phyloP scores from a whole-genome alignment of 1,140 invertebrate species.

The Reticulitermes speratus region DNA sequence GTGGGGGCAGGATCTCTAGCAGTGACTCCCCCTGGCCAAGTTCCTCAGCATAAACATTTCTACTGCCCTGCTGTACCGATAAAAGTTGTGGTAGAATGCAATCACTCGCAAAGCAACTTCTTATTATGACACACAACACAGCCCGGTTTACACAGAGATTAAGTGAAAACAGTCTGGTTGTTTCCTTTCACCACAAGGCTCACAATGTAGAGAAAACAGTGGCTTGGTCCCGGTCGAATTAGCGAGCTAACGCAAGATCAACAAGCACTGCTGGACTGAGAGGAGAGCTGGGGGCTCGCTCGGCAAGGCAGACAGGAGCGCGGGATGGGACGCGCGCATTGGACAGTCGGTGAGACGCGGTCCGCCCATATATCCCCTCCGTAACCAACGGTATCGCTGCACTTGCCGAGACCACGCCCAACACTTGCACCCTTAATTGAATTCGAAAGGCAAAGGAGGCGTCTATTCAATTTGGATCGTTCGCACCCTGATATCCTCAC shows the following conservation, averaged over 20 bases:
- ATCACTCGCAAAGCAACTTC: slow-evolving; percentile 32
- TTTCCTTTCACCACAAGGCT: slow-evolving; percentile 42
- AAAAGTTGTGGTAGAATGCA: neutral
- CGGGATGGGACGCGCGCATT: slow-evolving; percentile 25
- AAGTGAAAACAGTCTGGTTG: slow-evolving; percentile 44
- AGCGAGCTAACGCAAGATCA: slow-evolving; percentile 39
- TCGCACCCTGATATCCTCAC: no score
- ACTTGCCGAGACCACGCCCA: neutral
- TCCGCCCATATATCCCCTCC: slow-evolving; percentile 22
- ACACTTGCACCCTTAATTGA: neutral
- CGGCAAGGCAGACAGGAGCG: neutral
- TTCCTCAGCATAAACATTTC: slow-evolving; percentile 23
- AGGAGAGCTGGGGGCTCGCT: slow-evolving; percentile 10
- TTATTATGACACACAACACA: slow-evolving; percentile 43
- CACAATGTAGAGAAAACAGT: slow-evolving; percentile 34
- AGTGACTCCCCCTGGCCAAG: neutral
- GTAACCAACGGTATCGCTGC: neutral
- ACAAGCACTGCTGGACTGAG: slow-evolving; percentile 34
- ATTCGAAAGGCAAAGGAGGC: no score
- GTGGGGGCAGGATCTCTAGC: neutral
- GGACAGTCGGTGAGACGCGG: slow-evolving; percentile 1
- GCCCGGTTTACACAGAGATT: slow-evolving; percentile 42
- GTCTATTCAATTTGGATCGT: no score
- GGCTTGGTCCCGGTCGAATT: slow-evolving; percentile 35
- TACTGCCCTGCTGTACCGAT: neutral